These are phyloP conservation scores for Dufourea novaeangliae DNA, from an alignment of 1,140 invertebrate species.

Conservation along the genomic window DNA sequence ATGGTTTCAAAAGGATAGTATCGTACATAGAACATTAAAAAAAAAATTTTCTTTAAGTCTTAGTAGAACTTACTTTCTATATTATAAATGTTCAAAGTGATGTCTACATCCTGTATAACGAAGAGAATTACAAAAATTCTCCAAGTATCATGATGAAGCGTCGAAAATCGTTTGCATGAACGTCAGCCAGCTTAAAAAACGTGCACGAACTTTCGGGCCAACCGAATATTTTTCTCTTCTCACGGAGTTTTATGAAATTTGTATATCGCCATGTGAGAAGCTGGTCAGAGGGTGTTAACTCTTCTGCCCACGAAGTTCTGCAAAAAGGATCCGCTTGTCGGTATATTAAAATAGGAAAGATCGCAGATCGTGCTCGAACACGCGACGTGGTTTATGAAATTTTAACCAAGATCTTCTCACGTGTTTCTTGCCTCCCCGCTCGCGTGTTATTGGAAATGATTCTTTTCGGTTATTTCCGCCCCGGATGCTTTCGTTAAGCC, in stretches of 20 bases:
- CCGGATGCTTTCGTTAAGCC: not conserved
- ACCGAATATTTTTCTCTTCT: not conserved
- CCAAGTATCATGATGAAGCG: too few species aligned
- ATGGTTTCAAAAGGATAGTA: too few species aligned
- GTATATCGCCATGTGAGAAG: slow-evolving; percentile 2
- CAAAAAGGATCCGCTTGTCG: slow-evolving; percentile 13
- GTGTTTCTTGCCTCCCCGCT: not conserved
- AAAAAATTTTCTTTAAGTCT: too few species aligned
- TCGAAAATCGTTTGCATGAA: too few species aligned
- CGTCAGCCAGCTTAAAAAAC: too few species aligned
- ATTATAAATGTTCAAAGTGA: too few species aligned
- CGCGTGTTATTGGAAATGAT: not conserved
- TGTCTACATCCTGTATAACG: too few species aligned
- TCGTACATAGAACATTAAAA: too few species aligned
- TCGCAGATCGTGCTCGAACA: not conserved
- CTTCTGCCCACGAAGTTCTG: not conserved
- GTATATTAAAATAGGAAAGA: slow-evolving; percentile 24
- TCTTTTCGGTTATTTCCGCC: not conserved
- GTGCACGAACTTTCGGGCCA: too few species aligned
- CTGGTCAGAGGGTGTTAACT: not conserved
- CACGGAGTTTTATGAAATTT: slow-evolving; percentile 22
- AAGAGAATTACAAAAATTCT: too few species aligned
- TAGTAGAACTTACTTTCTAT: too few species aligned
- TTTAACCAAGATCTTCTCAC: too few species aligned
- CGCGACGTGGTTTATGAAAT: slow-evolving; percentile 25